Percentiles rank a stretch among this genome's conserved stretches.
These are phyloP conservation scores for Phoeniculus purpureus DNA, from an alignment of 2,797 vertebrate species.

Conservation along the genomic window DNA sequence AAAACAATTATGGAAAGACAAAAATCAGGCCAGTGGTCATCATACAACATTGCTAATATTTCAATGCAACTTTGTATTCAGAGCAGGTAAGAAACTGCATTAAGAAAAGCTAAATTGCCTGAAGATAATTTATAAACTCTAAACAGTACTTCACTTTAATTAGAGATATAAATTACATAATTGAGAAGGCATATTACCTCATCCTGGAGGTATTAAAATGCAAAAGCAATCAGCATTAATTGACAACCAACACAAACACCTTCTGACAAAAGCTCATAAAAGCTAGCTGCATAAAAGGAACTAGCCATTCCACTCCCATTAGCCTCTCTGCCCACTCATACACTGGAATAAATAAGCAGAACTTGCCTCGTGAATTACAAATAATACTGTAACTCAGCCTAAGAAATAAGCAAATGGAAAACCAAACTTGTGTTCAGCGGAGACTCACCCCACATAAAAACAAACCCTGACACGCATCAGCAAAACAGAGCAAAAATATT, in stretches of 20 bases:
- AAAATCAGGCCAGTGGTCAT: not conserved
- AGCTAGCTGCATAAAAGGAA: not conserved
- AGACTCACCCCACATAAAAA: not conserved
- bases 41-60: not conserved
- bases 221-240: not conserved
- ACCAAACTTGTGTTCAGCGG: not conserved
- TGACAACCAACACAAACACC: not conserved
- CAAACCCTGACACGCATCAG: not conserved
- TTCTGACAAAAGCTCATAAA: not conserved
- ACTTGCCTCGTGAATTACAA: not conserved
- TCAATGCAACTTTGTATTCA: not conserved
- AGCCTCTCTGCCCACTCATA: not conserved
- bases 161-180: not conserved
- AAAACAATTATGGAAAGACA: not conserved
- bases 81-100: not conserved
- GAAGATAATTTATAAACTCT: not conserved
- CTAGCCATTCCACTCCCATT: not conserved
- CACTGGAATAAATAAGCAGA: slow-evolving; percentile 10
- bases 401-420: not conserved
- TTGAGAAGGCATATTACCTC: not conserved
- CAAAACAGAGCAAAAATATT: not conserved
- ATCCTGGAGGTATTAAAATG: not conserved
- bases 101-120: not conserved
- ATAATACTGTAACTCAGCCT: not conserved
- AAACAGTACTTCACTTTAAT: slow-evolving; percentile 6